Evolutionary conservation across 2,888 invertebrate genomes (phyloP), one percentile per base, ranked within the genome.

Genomic region (Epistrophe grossulariae): DNA sequence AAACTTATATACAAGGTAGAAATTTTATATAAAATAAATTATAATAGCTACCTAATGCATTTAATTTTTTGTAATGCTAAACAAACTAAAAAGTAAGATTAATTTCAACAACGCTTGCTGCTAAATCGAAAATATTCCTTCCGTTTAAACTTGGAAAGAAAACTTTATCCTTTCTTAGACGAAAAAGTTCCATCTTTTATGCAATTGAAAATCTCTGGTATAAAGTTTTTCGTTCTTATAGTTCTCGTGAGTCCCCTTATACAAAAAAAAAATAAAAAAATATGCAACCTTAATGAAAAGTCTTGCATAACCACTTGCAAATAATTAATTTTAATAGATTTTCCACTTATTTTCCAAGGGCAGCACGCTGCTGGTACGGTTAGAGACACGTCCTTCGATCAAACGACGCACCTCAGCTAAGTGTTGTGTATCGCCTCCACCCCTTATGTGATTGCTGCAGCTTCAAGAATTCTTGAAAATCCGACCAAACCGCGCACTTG

Each of bases 311-410:
- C 79, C 82, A 81, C 82, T 87, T 79, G 82, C 82, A 82, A 87
- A 87, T 82, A 87, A 87, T 82, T 87, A 87, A 82, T 79, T 87
- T 87, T 79, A 87, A 87, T 82, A 79, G 82, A 82, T 79, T 76
- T 81, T 24, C 73, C 40, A 48, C 24, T 60, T 38, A 17, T 50
- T 66, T 72, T 72, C 77, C 80, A 28, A 35, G 43, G 71, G 8
- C 31, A 10, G 13, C 7, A 24, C 1, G 24, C 2, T 1, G 24
- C 2, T 15, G 55, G 28, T 5, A 52, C 4, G 6, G 55, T n/a
- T 13, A 24, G 7, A 24, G 28, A 15, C 24, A 28, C 15, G 9
- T 48, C 17, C 59, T 38, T 60, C 3, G 11, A 13, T 13, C 52
- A 24, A 24, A 6, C 10, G 19, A 31, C 11, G 48, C 66, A 50